These are phyloP conservation scores for Lindbergichthys nudifrons DNA, from an alignment of 2,797 vertebrate genomes.

Conservation along the genomic window DNA sequence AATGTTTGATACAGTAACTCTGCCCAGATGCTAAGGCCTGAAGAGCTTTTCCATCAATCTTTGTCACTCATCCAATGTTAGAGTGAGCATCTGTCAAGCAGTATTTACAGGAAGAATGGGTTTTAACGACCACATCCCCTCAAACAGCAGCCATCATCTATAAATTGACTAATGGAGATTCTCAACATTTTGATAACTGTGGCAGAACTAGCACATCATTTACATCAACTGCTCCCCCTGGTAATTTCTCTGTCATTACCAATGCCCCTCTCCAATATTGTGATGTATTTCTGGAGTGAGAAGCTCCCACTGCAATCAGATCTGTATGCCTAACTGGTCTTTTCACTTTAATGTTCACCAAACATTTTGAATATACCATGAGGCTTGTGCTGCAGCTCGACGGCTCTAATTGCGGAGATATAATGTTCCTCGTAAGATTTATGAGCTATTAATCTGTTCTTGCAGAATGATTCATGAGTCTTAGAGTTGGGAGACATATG, in stretches of 20 bases:
- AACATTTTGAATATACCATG: slow-evolving; percentile 84
- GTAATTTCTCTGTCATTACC: slow-evolving; percentile 63
- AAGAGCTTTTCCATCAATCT: slow-evolving; percentile 27
- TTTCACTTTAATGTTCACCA: slow-evolving; percentile 78
- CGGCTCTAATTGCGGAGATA: slow-evolving; percentile 78
- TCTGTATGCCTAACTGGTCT: slow-evolving; percentile 62
- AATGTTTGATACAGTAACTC: slow-evolving; percentile 31
- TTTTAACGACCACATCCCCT: slow-evolving; percentile 56
- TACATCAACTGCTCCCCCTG: slow-evolving; percentile 51
- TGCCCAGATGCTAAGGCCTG: slow-evolving; percentile 20
- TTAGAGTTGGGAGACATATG: slow-evolving; percentile 77
- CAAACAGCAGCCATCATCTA: slow-evolving; percentile 53
- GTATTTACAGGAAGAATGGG: slow-evolving; percentile 34
- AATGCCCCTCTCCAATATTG: slow-evolving; percentile 33
- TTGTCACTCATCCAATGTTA: slow-evolving; percentile 33
- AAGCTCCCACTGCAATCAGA: slow-evolving; percentile 45
- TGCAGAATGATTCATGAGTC: slow-evolving; percentile 79
- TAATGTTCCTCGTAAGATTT: slow-evolving; percentile 80
- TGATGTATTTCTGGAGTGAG: slow-evolving; percentile 51
- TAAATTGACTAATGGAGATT: slow-evolving; percentile 59
- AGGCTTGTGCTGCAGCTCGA: slow-evolving; percentile 68
- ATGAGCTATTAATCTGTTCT: slow-evolving; percentile 82
- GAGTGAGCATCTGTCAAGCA: slow-evolving; percentile 23
- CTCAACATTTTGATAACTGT: slow-evolving; percentile 67
- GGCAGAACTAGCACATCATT: slow-evolving; percentile 60